Conservation (phyloP, 2,113 vertebrate genomes). For the Coreoperca whiteheadi region DNA sequence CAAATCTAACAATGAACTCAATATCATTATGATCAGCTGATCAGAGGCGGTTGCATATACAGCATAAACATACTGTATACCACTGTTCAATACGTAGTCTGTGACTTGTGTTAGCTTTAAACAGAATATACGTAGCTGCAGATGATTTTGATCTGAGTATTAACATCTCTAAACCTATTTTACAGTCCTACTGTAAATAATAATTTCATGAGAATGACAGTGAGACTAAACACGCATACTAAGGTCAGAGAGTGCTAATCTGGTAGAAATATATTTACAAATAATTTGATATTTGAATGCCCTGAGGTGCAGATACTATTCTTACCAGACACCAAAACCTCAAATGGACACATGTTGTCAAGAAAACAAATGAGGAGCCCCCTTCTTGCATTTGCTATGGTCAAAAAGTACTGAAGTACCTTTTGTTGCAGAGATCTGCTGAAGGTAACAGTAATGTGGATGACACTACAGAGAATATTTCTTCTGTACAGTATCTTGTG, state of each 20-base stretch:
- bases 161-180: constrained; percentile 25
- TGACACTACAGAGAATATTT: constrained; percentile 6
- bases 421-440: constrained; percentile 2
- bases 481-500: constrained; percentile 14
- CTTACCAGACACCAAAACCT: constrained; percentile 34
- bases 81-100: not conserved
- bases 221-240: constrained; percentile 15
- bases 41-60: constrained; percentile 18
- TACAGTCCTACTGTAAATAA: constrained; percentile 19
- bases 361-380: constrained; percentile 12
- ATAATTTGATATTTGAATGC: constrained; percentile 45
- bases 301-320: constrained; percentile 44
- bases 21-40: not conserved
- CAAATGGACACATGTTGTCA: constrained; percentile 21
- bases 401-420: constrained; percentile 11
- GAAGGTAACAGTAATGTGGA: constrained; percentile 22
- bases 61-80: constrained; percentile 29
- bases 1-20: constrained; percentile 28
- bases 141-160: constrained; percentile 18
- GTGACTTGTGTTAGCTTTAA: not conserved
- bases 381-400: constrained; percentile 2
- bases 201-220: not conserved
- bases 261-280: constrained; percentile 58
- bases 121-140: constrained; percentile 20
- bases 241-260: constrained; percentile 23